phyloP scores from a whole-genome alignment of 2,797 vertebrate species.

The Trichosurus vulpecula region DNA sequence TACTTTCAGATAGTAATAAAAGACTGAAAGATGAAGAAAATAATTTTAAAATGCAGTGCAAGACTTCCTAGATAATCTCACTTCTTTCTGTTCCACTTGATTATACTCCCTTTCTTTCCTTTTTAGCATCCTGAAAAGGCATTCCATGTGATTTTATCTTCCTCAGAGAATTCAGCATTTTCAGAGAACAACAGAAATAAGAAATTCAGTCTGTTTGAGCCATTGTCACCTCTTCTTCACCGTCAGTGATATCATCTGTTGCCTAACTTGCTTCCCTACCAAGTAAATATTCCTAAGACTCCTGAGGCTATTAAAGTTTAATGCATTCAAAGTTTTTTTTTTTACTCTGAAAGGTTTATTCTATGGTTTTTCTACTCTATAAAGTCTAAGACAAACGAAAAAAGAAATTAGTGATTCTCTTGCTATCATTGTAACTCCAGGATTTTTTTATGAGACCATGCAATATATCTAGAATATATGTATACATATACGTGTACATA shows the following conservation, averaged over 20 bases:
- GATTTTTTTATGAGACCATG: accelerated
- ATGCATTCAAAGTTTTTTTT: background rate
- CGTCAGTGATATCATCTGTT: background rate
- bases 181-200: background rate
- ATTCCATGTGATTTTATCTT: slow-evolving; percentile 41
- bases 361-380: background rate
- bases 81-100: slow-evolving; percentile 23
- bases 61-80: slow-evolving; percentile 31
- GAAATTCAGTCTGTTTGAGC: background rate
- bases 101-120: slow-evolving; percentile 65
- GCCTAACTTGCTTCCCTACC: accelerated
- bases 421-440: background rate
- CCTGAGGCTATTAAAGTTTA: background rate
- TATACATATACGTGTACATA: background rate
- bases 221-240: background rate
- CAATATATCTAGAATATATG: background rate
- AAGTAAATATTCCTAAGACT: background rate
- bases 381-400: slow-evolving; percentile 6
- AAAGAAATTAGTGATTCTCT: background rate
- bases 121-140: slow-evolving; percentile 23
- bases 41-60: slow-evolving; percentile 11
- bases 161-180: slow-evolving; percentile 52
- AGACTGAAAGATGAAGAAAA: background rate
- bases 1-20: background rate
- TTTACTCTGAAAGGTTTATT: background rate